Evolutionary conservation across 2,797 vertebrate genomes (phyloP).

Genomic region (Characodon lateralis): DNA sequence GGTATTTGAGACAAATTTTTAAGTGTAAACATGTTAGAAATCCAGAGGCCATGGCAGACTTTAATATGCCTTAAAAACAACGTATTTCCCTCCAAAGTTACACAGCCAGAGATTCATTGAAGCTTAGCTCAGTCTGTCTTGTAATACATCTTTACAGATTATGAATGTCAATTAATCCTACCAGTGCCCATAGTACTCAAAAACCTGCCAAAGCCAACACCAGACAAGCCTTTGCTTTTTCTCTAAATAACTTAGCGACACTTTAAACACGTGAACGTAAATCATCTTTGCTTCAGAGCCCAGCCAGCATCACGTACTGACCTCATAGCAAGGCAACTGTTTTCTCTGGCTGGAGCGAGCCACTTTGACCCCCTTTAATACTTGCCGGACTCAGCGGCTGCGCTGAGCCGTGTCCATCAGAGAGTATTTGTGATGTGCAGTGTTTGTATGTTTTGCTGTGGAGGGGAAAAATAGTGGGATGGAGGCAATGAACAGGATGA

Average conservation of each 20-base stretch:
- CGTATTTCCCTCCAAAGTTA: constrained; percentile 20
- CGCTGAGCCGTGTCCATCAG: constrained; percentile 53
- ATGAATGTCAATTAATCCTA: constrained; percentile 74
- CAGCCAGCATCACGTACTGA: constrained; percentile 84
- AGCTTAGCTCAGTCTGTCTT: constrained; percentile 52
- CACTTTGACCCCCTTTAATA: constrained; percentile 67
- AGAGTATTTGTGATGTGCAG: constrained; percentile 56
- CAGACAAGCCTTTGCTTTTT: constrained; percentile 81
- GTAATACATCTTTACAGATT: constrained; percentile 53
- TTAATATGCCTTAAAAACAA: background rate
- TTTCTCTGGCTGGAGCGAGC: constrained; percentile 82
- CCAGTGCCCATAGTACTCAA: constrained; percentile 57
- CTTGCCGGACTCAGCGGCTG: constrained; percentile 52
- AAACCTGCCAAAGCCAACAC: constrained; percentile 87
- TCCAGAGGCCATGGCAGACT: background rate
- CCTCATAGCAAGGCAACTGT: constrained; percentile 85
- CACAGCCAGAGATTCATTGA: constrained; percentile 42
- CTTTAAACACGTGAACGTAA: constrained; percentile 88
- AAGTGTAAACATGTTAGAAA: background rate
- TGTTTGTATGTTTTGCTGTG: constrained; percentile 67
- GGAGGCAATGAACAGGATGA: constrained; percentile 42
- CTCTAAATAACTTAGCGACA: constrained; percentile 79
- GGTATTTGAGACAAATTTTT: background rate
- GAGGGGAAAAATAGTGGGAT: background rate
- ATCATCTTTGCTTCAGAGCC: constrained; percentile 87